Evolutionary conservation across 2,113 vertebrate genomes (phyloP).

Genomic region (Platycercus adscitus): DNA sequence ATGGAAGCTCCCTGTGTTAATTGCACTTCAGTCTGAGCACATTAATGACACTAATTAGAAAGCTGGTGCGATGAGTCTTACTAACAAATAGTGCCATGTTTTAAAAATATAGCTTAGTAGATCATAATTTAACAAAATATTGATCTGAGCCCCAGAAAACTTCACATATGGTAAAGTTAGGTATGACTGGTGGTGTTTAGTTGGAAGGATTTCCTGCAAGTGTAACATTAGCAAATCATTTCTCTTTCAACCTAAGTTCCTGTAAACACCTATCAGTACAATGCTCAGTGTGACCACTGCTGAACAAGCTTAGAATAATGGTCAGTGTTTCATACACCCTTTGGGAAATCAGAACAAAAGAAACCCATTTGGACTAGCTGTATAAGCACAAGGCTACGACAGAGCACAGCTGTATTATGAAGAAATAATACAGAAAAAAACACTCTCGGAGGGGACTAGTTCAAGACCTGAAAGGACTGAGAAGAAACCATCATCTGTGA

Average conservation of each 20-base stretch:
- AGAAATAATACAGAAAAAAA: neutral
- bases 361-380: neutral
- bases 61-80: neutral
- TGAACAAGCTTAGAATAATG: neutral
- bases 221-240: neutral
- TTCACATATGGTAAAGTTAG: neutral
- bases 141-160: neutral
- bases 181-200: neutral
- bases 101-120: neutral
- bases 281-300: neutral
- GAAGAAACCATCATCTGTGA: neutral
- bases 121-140: neutral
- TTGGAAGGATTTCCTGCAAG: neutral
- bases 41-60: neutral
- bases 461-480: neutral
- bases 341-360: constrained; percentile 5
- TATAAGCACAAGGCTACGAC: neutral
- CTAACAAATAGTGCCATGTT: neutral
- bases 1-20: neutral
- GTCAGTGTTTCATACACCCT: neutral
- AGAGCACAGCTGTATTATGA: neutral
- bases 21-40: neutral
- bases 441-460: neutral
- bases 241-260: neutral
- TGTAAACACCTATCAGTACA: neutral